A percentile compares a stretch with the other conserved stretches of the same genome.
Evolutionary conservation across 2,113 vertebrate species (phyloP).

Genomic region (Benitochromis conjunctus): DNA sequence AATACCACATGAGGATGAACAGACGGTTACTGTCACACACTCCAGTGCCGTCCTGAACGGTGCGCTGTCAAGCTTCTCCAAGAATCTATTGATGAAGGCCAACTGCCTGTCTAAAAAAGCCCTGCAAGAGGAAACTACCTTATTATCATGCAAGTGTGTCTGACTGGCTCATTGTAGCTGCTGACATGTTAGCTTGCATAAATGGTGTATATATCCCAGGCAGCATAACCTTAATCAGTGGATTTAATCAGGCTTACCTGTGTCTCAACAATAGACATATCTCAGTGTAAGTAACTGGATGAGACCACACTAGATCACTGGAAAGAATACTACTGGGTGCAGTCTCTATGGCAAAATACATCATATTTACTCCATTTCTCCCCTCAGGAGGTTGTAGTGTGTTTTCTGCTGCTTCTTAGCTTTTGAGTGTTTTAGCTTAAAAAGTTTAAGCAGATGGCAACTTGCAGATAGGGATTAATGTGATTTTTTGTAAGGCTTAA

Average conservation of each 20-base stretch:
- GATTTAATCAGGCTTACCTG: neutral
- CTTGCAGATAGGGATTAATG: constrained; percentile 19
- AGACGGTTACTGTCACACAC: constrained; percentile 67
- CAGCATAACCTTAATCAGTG: neutral
- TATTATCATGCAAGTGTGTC: constrained; percentile 38
- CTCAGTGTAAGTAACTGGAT: constrained; percentile 14
- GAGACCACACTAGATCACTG: neutral
- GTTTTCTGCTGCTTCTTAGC: constrained; percentile 6
- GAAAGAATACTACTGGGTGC: neutral
- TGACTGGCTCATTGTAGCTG: constrained; percentile 16
- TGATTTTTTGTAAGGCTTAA: constrained; percentile 16
- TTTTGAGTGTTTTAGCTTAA: constrained; percentile 23
- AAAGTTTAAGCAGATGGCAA: constrained; percentile 4
- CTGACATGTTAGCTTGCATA: neutral
- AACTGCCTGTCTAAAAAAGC: constrained; percentile 28
- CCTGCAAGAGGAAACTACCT: constrained; percentile 29
- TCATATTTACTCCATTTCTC: constrained; percentile 47
- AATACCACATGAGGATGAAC: constrained; percentile 12
- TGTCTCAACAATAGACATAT: neutral
- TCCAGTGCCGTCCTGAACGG: constrained; percentile 60
- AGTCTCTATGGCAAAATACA: constrained; percentile 49
- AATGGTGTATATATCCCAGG: neutral
- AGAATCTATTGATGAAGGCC: constrained; percentile 41
- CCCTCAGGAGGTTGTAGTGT: constrained; percentile 13
- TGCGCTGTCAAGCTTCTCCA: constrained; percentile 44